Evolutionary conservation across 2,888 invertebrate genomes (phyloP).

Genomic region (Coleophora flavipennella): DNA sequence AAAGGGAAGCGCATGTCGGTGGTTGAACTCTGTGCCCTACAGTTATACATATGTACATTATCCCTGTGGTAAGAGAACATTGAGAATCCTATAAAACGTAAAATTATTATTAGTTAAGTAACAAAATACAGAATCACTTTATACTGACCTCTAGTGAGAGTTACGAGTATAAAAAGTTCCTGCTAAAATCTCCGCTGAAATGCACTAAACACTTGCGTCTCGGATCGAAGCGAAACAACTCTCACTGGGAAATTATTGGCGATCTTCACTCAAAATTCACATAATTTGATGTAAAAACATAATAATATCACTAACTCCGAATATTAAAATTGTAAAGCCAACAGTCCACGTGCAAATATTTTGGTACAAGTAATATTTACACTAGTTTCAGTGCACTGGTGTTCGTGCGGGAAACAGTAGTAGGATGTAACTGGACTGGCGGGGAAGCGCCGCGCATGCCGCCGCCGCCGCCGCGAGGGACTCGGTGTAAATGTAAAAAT

Average conservation of each 20-base stretch:
- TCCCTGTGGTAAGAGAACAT: too few species aligned
- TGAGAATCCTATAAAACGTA: too few species aligned
- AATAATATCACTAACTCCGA: conserved; percentile 33
- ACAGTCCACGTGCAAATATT: conserved; percentile 59
- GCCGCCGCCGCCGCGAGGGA: conserved; percentile 54
- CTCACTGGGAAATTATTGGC: conserved; percentile 36
- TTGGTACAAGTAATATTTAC: conserved; percentile 66
- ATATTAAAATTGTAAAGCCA: conserved; percentile 45
- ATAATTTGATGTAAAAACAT: conserved; percentile 30
- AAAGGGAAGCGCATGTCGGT: conserved; percentile 64
- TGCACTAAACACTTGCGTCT: conserved; percentile 56
- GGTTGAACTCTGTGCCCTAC: conserved; percentile 53
- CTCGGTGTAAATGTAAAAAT: conserved; percentile 71
- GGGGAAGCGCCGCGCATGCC: conserved; percentile 67
- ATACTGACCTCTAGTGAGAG: conserved; percentile 70
- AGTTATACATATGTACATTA: conserved; percentile 20
- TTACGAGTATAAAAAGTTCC: conserved; percentile 65
- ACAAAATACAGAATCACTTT: conserved; percentile 13
- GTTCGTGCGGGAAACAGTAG: conserved; percentile 66
- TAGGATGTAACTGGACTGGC: conserved; percentile 66
- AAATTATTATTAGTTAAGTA: conserved; percentile 14
- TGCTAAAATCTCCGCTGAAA: conserved; percentile 68
- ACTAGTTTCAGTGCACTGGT: conserved; percentile 60
- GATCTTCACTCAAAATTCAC: conserved; percentile 43
- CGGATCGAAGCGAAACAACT: conserved; percentile 61